Conservation (phyloP, 2,113 vertebrate species). For the Piprites chloris region DNA sequence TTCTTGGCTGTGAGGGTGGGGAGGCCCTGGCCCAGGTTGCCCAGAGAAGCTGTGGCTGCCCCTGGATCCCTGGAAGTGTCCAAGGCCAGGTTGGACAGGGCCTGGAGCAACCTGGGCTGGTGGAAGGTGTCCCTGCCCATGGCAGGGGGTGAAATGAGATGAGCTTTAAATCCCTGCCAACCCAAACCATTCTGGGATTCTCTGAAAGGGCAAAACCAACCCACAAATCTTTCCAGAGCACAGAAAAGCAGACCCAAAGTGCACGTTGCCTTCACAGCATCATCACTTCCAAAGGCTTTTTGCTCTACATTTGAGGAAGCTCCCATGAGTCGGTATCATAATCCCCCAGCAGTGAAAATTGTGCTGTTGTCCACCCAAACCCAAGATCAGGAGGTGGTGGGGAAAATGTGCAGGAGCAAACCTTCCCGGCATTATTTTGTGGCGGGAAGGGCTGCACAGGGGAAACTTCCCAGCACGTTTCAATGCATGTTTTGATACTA, state of each 20-base stretch:
- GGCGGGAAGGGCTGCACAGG: not conserved
- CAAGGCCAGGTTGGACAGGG: not conserved
- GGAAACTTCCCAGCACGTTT: not conserved
- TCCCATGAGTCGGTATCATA: accelerated
- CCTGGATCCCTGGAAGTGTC: not conserved
- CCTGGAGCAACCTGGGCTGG: not conserved
- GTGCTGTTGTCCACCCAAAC: not conserved
- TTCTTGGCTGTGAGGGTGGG: not conserved
- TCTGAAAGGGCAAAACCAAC: not conserved
- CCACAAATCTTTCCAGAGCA: not conserved
- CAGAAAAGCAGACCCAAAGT: not conserved
- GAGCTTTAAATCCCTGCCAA: accelerated
- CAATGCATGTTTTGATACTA: not conserved
- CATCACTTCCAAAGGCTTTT: not conserved
- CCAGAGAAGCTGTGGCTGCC: not conserved
- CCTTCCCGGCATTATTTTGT: not conserved
- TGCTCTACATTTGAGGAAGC: not conserved
- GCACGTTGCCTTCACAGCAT: not conserved
- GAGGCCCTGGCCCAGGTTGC: not conserved
- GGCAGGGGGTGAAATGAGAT: accelerated
- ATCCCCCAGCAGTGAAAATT: not conserved
- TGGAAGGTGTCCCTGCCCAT: not conserved
- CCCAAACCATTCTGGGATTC: too few species aligned
- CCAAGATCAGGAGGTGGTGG: not conserved
- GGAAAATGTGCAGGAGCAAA: not conserved